Evolutionary conservation across 2,113 vertebrate genomes (phyloP).

Genomic region (Anser cygnoides): DNA sequence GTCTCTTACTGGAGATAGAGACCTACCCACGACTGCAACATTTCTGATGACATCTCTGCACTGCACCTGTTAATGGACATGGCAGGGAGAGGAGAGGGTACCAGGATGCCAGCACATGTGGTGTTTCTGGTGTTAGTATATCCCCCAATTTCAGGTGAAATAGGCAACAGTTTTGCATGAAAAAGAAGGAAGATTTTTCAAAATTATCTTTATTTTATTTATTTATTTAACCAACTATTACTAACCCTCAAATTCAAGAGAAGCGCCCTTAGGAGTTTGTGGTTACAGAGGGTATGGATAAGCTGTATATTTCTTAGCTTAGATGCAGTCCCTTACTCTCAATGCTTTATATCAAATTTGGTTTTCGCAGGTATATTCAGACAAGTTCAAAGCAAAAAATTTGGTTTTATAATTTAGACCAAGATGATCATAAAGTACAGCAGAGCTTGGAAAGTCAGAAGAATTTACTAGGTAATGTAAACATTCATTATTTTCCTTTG

Average conservation of each 20-base stretch:
- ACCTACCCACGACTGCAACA: not conserved
- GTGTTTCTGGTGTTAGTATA: not conserved
- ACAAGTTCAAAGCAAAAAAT: not conserved
- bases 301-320: not conserved
- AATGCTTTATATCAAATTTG: not conserved
- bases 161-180: not conserved
- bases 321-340: not conserved
- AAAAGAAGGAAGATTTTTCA: not conserved
- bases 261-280: not conserved
- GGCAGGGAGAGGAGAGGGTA: not conserved
- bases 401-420: not conserved
- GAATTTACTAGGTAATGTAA: not conserved
- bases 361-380: not conserved
- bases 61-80: not conserved
- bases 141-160: fast-evolving
- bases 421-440: not conserved
- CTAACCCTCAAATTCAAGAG: not conserved
- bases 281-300: not conserved
- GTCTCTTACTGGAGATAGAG: not conserved
- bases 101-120: not conserved
- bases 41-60: not conserved
- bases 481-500: not conserved
- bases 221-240: not conserved
- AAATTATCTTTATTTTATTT: too few relatives aligned
- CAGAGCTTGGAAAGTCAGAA: not conserved